phyloP scores from a whole-genome alignment of 1,140 invertebrate genomes.

The Popillia japonica region DNA sequence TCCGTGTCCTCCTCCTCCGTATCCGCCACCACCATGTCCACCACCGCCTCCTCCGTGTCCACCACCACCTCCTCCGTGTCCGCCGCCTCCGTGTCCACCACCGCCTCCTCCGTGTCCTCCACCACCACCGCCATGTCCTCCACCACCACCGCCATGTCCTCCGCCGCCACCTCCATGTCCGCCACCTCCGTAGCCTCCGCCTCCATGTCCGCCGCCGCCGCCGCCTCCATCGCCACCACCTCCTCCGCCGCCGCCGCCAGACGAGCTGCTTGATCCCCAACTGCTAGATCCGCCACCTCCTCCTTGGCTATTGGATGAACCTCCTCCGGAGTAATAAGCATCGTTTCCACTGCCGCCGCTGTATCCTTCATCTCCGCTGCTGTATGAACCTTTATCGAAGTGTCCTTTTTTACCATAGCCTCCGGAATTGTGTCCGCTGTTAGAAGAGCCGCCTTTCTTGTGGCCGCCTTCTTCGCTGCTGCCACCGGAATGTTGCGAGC shows the following conservation, averaged over 20 bases:
- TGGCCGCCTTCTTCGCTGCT: conserved; percentile 74
- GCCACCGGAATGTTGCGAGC: conserved; percentile 74
- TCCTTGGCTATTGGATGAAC: neutral
- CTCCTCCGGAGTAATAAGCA: conserved; percentile 61
- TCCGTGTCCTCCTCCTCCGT: too few species aligned
- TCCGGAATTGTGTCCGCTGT: conserved; percentile 74
- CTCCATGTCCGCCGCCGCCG: too few species aligned
- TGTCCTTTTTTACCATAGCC: conserved; percentile 78
- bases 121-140: too few species aligned
- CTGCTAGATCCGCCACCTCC: neutral
- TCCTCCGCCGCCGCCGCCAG: neutral
- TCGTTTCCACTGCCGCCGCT: conserved; percentile 70
- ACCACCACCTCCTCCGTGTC: too few species aligned
- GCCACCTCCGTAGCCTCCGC: too few species aligned
- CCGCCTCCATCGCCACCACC: neutral
- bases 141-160: too few species aligned
- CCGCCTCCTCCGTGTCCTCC: too few species aligned
- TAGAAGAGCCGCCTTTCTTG: conserved; percentile 76
- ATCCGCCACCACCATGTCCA: too few species aligned
- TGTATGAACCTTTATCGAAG: conserved; percentile 74
- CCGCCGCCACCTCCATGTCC: too few species aligned
- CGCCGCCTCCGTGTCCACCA: too few species aligned
- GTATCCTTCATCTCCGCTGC: conserved; percentile 69
- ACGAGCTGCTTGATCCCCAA: neutral
- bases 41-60: too few species aligned